Evolutionary conservation across 2,888 invertebrate genomes (phyloP), one percentile per base, ranked within the genome.

Genomic region (Argynnis bischoffii): DNA sequence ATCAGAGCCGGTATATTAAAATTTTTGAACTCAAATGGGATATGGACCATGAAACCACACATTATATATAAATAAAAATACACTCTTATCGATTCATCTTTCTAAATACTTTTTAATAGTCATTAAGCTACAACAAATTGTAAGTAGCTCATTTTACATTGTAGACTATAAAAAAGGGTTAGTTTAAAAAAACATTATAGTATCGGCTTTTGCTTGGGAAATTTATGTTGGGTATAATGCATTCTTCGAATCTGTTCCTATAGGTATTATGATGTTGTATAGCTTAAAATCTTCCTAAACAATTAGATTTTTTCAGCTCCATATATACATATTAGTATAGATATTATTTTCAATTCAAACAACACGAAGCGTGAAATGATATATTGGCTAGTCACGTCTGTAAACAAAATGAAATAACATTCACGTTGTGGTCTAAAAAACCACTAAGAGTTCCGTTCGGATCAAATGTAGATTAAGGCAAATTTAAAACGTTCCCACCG

Each of bases 401-500:
- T 55, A 67, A 71, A 51, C 26, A 51, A 31, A 54, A 66, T 66
- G 71, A 69, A 71, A 69, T 67, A 54, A 18, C 51, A 69, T 67
- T 65, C 21, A 63, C 60, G 55, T 71, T 73, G 77, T 74, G 75
- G 76, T 76, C 66, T 70, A 76, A 76, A 75, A 82, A 85, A 84
- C 86, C 87, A 82, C 86, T 74, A 76, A 73, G 78, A 81, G 80
- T 81, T 86, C 84, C 85, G 85, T 82, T 84, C 78, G 81, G 84
- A 88, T 89, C 88, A 87, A 87, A 89, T 88, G 84, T 86, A 89
- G 86, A 87, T 84, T 85, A 86, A 79, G 84, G 83, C 78, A 83
- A 85, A 85, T 84, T 84, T 79, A 71, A 87, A 87, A 86, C 80
- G 87, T 92, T 92, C 92, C 89, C 92, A 92, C 86, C 87, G 92